phyloP scores from a whole-genome alignment of 30 jellyfish, hydroid and myxozoan species.

The Hydractinia echinata region DNA sequence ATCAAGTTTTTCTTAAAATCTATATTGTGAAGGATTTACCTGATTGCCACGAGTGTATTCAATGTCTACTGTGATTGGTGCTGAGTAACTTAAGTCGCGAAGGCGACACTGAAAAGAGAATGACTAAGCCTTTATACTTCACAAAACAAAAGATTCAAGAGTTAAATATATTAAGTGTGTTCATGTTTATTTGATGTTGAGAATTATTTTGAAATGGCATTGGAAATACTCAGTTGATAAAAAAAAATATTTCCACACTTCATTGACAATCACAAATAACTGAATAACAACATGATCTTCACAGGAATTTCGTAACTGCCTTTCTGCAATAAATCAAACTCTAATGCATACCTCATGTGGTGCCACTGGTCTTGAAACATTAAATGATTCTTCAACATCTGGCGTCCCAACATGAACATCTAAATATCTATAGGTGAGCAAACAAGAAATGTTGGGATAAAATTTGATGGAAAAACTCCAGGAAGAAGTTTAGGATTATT shows the following conservation, averaged over 20 bases:
- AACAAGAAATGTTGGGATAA: too few relatives aligned
- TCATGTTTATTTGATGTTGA: too few relatives aligned
- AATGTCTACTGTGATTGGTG: constrained; percentile 93
- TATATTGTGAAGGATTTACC: constrained; percentile 26
- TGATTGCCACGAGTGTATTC: constrained; percentile 93
- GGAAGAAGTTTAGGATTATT: background rate
- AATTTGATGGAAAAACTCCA: too few relatives aligned
- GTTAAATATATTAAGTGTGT: too few relatives aligned
- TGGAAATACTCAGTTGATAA: background rate
- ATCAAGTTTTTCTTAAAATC: background rate
- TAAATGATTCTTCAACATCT: constrained; percentile 91
- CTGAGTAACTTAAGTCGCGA: constrained; percentile 92
- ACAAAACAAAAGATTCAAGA: background rate
- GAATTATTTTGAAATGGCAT: background rate
- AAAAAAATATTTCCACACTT: background rate
- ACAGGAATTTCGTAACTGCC: too few relatives aligned
- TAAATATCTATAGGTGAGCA: constrained; percentile 50
- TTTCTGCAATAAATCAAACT: too few relatives aligned
- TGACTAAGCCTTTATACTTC: background rate
- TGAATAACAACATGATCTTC: too few relatives aligned
- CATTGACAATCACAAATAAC: background rate
- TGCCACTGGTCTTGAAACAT: constrained; percentile 87
- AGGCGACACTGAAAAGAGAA: constrained; percentile 73
- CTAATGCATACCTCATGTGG: constrained; percentile 81
- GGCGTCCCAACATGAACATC: constrained; percentile 96